These are phyloP conservation scores for Scaptomyza parva DNA, from an alignment of 2,888 invertebrate species.

Conservation along the genomic window DNA sequence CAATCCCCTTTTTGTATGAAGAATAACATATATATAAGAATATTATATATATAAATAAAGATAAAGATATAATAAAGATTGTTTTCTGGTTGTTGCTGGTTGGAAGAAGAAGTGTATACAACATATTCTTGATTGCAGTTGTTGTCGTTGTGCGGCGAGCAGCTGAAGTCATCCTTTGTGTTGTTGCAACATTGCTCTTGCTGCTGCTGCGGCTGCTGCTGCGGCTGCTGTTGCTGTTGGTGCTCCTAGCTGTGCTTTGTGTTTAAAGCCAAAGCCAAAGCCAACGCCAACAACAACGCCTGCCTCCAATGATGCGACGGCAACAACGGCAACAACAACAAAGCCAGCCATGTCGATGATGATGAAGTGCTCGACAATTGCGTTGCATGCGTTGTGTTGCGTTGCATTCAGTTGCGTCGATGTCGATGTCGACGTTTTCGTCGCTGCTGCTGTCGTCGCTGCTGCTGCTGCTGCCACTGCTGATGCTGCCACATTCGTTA, in stretches of 20 bases:
- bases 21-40: too few relatives aligned
- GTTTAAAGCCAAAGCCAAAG: too few relatives aligned
- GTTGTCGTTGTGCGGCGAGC: too few relatives aligned
- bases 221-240: conserved; percentile 11
- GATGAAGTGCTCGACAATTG: conserved; percentile 68
- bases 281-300: conserved; percentile 52
- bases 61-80: too few relatives aligned
- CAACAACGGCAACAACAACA: conserved; percentile 7
- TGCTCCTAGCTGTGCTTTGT: conserved; percentile 53
- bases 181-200: conserved; percentile 15
- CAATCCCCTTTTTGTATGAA: too few relatives aligned
- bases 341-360: conserved; percentile 66
- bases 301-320: neutral
- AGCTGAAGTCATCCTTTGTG: conserved; percentile 9
- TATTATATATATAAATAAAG: too few relatives aligned
- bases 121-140: too few relatives aligned
- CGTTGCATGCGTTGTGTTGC: neutral
- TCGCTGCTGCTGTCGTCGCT: conserved; percentile 25
- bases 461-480: too few relatives aligned
- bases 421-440: conserved; percentile 32
- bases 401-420: conserved; percentile 27
- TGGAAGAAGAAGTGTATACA: too few relatives aligned
- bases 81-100: too few relatives aligned
- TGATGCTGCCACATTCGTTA: conserved; percentile 20
- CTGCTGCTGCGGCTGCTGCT: conserved; percentile 13